Percentiles rank a stretch among this genome's conserved stretches.
Evolutionary conservation across 2,113 vertebrate genomes (phyloP).

Genomic region (Laticauda laticaudata): DNA sequence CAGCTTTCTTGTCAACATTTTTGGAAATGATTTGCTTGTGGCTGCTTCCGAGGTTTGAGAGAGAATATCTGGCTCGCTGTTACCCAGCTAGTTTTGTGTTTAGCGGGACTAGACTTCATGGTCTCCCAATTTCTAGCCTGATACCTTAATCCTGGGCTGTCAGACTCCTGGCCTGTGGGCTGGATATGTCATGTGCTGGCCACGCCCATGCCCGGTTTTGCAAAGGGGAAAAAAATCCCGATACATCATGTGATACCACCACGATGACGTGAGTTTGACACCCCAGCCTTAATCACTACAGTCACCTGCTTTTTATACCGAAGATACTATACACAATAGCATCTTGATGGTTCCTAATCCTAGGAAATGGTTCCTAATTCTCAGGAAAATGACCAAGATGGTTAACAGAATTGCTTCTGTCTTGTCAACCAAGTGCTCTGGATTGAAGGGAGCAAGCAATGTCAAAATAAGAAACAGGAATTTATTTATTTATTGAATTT

Average conservation of each 20-base stretch:
- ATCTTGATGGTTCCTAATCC: neutral
- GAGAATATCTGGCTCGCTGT: neutral
- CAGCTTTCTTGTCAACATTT: neutral
- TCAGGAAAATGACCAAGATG: neutral
- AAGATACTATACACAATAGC: neutral
- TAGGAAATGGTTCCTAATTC: neutral
- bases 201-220: no score
- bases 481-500: neutral
- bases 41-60: neutral
- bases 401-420: neutral
- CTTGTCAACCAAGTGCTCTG: neutral
- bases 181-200: no score
- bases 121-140: neutral
- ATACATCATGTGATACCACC: no score
- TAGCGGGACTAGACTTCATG: neutral
- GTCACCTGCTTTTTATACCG: neutral
- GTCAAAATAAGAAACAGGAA: neutral
- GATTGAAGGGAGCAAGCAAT: neutral
- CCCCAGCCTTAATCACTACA: neutral
- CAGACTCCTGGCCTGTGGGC: no score
- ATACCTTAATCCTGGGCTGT: neutral
- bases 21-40: neutral
- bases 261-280: no score
- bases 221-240: no score
- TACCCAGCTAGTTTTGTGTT: neutral